Evolutionary conservation across 2,888 invertebrate species (phyloP), one percentile per base, ranked within the genome.

Genomic region (Zonitis immaculata): DNA sequence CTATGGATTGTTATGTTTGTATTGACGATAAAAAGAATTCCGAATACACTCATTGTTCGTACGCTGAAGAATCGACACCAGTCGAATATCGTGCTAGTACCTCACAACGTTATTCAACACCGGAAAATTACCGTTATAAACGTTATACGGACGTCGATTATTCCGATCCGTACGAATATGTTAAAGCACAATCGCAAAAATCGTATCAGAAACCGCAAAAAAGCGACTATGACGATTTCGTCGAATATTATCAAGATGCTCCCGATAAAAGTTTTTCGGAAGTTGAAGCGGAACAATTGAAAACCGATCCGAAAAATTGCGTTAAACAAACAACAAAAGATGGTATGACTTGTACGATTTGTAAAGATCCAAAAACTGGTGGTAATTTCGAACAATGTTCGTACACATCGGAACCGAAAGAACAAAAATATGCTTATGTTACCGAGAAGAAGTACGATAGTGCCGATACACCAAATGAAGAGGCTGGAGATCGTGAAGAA

Each of bases 371-470:
- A 1, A 84, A 86, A 69, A 86, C 85, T 1, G 88, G 88, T 42
- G 89, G 86, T 25, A 84, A 86, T 55, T 89, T 84, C 58, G 91
- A 91, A 71, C 86, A 86, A 11, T 92, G 91, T 69, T 86, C 88
- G 0, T 92, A 89, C 72, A 85, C 86, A 8, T 84, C 86, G 1
- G 82, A 85, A 57, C 88, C 88, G 0, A 81, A 83, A 65, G 87
- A 87, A 57, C 85, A 88, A 69, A 80, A 82, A 68, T 87, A 84
- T 68, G 84, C 84, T 7, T 87, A 83, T 64, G 83, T 82, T 5
- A 83, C 81, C 54, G 83, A 85, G 73, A 80, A 79, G 57, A 84
- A 83, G 65, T 84, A 80, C 64, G 79, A 82, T 54, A 82, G 82
- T 58, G 80, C 82, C 45, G 80, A 82, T 59, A 79, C 79, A 53